Percentiles rank a stretch among this genome's conserved stretches.
Evolutionary conservation across 1,140 invertebrate genomes (phyloP).

Genomic region (Coenobita brevimanus): DNA sequence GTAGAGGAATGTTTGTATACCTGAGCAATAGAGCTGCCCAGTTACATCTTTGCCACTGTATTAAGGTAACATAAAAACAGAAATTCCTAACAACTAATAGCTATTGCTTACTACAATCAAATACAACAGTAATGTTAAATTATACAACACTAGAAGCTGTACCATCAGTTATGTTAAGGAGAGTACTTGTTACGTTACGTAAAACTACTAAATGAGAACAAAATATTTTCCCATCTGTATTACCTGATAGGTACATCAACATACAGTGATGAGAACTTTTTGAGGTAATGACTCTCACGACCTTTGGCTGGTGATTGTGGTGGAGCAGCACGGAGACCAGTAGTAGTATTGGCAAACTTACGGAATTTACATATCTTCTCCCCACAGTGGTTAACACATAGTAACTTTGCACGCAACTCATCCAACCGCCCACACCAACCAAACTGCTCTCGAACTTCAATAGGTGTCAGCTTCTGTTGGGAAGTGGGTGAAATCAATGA

Average conservation of each 20-base stretch:
- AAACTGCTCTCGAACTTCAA: conserved; percentile 31
- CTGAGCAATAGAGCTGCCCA: too few relatives aligned
- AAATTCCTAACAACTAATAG: too few relatives aligned
- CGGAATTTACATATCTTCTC: conserved; percentile 58
- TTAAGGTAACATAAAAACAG: too few relatives aligned
- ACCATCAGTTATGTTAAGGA: too few relatives aligned
- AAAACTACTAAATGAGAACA: not conserved
- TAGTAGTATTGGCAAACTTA: not conserved
- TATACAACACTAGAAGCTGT: too few relatives aligned
- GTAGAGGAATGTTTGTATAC: too few relatives aligned
- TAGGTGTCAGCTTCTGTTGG: conserved; percentile 48
- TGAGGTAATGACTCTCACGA: conserved; percentile 74
- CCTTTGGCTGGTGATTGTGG: conserved; percentile 43
- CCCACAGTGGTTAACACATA: conserved; percentile 62
- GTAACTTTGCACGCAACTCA: conserved; percentile 55
- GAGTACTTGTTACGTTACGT: too few relatives aligned
- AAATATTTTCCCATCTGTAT: conserved; percentile 21
- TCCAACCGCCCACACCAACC: conserved; percentile 61
- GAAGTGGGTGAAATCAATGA: too few relatives aligned
- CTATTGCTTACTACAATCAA: too few relatives aligned
- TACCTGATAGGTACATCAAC: conserved; percentile 78
- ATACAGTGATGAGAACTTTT: conserved; percentile 82
- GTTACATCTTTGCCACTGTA: too few relatives aligned
- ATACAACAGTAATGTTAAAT: too few relatives aligned
- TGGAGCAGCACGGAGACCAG: conserved; percentile 1